Conservation (phyloP, 1,140 invertebrate species). For the Antheraea mylitta region DNA sequence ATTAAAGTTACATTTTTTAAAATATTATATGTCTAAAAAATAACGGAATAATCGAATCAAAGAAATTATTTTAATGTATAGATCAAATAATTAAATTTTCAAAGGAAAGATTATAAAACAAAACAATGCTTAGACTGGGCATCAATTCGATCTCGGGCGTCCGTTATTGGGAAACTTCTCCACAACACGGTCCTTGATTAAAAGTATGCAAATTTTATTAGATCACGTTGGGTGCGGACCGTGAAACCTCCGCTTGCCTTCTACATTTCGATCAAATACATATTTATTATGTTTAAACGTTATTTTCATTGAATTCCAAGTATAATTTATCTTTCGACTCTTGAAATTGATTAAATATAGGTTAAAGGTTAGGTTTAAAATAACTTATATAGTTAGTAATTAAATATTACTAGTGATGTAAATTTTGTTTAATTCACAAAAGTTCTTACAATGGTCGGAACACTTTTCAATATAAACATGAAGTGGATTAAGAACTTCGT, state of each 20-base stretch:
- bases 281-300: slow-evolving; percentile 30
- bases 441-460: too few relatives aligned
- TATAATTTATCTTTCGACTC: background rate
- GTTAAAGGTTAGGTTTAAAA: too few relatives aligned
- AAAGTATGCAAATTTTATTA: slow-evolving; percentile 81
- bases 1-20: too few relatives aligned
- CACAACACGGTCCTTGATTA: slow-evolving; percentile 79
- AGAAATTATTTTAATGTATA: background rate
- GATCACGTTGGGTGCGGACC: slow-evolving; percentile 61
- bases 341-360: too few relatives aligned
- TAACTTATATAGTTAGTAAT: too few relatives aligned
- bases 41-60: too few relatives aligned
- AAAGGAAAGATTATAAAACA: slow-evolving; percentile 39
- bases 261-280: slow-evolving; percentile 48
- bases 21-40: too few relatives aligned
- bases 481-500: too few relatives aligned
- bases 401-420: too few relatives aligned
- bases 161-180: slow-evolving; percentile 80
- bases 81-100: background rate
- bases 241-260: slow-evolving; percentile 37
- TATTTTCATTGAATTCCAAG: background rate
- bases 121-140: slow-evolving; percentile 48
- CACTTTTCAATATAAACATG: too few relatives aligned
- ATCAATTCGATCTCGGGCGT: slow-evolving; percentile 69
- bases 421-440: too few relatives aligned